Conservation (phyloP, 2,113 vertebrate species). For the Felis chaus region DNA sequence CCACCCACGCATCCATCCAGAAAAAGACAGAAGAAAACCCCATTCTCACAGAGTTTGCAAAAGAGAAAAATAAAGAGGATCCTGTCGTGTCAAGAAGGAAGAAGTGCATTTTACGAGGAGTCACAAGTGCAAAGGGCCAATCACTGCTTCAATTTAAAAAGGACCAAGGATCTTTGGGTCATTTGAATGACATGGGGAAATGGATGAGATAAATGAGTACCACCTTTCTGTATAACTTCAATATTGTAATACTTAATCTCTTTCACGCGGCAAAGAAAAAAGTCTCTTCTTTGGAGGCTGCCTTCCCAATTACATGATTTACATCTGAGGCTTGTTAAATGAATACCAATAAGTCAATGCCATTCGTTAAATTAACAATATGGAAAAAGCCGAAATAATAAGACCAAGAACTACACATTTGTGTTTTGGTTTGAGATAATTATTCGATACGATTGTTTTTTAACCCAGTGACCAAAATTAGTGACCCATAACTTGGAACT, state of each 20-base stretch:
- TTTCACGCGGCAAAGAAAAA: not conserved
- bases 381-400: not conserved
- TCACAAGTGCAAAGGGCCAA: not conserved
- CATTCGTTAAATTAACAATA: not conserved
- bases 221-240: not conserved
- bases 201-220: not conserved
- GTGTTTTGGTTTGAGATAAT: not conserved
- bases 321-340: not conserved
- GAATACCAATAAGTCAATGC: not conserved
- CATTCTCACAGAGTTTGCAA: not conserved
- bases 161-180: not conserved
- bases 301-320: not conserved
- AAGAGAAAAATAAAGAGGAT: not conserved
- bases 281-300: not conserved
- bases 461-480: not conserved
- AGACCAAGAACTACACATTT: not conserved
- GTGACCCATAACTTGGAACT: not conserved
- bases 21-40: not conserved
- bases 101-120: not conserved
- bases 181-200: not conserved
- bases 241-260: not conserved
- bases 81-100: not conserved
- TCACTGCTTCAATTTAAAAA: not conserved
- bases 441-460: not conserved
- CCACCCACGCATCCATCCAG: not conserved